phyloP scores from a whole-genome alignment of 2,888 invertebrate species.

The Clepsis dumicolana region DNA sequence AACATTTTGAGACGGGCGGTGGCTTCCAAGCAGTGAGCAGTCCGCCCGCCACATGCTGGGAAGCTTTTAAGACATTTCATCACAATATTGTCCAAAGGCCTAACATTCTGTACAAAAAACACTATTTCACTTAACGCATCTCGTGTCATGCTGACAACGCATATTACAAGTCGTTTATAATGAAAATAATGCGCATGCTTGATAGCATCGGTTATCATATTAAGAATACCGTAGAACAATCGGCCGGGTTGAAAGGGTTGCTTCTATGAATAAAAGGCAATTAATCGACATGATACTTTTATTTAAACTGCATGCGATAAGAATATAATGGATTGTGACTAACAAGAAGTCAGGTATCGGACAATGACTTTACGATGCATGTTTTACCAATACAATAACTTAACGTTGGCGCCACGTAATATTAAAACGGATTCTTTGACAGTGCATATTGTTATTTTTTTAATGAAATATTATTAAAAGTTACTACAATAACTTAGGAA shows the following conservation, averaged over 20 bases:
- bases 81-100: conserved; percentile 74
- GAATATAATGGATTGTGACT: conserved; percentile 27
- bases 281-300: conserved; percentile 70
- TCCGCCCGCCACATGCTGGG: conserved; percentile 74
- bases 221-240: conserved; percentile 70
- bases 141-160: conserved; percentile 83
- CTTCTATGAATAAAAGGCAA: conserved; percentile 67
- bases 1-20: conserved; percentile 67
- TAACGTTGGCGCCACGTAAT: neutral
- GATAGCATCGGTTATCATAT: conserved; percentile 73
- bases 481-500: no score
- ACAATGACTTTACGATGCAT: neutral
- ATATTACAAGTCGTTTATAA: conserved; percentile 81
- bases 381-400: neutral
- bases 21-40: conserved; percentile 77
- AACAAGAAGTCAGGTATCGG: conserved; percentile 8
- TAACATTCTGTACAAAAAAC: conserved; percentile 69
- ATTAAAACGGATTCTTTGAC: neutral
- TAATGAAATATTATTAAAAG: no score
- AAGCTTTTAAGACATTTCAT: conserved; percentile 74
- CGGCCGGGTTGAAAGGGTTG: conserved; percentile 63
- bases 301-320: conserved; percentile 45
- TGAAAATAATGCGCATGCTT: conserved; percentile 65
- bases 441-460: no score
- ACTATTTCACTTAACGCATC: conserved; percentile 65